These are phyloP conservation scores for Corythoichthys haematopterus DNA, from an alignment of 2,113 vertebrate genomes.

Conservation along the genomic window DNA sequence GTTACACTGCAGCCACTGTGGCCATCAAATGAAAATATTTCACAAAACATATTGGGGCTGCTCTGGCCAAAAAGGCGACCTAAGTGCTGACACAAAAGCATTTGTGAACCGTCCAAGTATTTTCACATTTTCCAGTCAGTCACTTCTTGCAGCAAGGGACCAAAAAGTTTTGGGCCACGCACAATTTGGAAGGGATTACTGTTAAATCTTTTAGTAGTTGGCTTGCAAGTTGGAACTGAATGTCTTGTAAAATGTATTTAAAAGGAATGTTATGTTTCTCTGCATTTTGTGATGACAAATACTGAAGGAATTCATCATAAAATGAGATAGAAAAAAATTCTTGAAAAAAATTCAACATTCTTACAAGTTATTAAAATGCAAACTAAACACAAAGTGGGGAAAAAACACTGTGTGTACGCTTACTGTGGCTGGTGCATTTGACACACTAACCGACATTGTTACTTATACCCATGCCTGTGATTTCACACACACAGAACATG, in stretches of 20 bases:
- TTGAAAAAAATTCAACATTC: background rate
- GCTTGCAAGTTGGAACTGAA: background rate
- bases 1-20: background rate
- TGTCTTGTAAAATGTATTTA: background rate
- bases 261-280: background rate
- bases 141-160: slow-evolving; percentile 3
- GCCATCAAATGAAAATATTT: slow-evolving; percentile 1
- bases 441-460: background rate
- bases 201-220: background rate
- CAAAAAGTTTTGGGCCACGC: background rate
- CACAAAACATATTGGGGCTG: background rate
- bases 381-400: background rate
- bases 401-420: too few relatives aligned
- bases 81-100: background rate
- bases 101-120: background rate
- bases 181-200: background rate
- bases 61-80: background rate
- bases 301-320: background rate
- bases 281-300: background rate
- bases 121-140: slow-evolving; percentile 4
- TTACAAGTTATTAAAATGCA: background rate
- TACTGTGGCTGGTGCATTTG: too few relatives aligned
- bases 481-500: slow-evolving; percentile 4
- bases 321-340: too few relatives aligned
- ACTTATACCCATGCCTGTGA: background rate